Evolutionary conservation across 1,140 invertebrate genomes (phyloP).

Genomic region (Centruroides sculpturatus): DNA sequence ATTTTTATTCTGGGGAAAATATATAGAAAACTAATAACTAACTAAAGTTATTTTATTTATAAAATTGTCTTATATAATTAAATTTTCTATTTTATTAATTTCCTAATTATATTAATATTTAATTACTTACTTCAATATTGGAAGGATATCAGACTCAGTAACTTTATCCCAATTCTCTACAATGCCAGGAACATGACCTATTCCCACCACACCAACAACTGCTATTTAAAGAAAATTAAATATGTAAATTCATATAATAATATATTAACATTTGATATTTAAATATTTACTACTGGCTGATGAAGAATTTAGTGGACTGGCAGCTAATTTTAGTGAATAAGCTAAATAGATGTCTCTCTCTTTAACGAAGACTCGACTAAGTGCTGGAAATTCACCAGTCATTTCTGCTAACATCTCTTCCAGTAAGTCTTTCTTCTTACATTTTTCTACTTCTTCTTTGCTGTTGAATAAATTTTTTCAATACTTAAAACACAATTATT

Average conservation of each 20-base stretch:
- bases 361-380: conserved; percentile 79
- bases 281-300: too few species aligned
- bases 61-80: background rate
- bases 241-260: too few species aligned
- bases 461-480: conserved; percentile 27
- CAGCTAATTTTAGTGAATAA: conserved; percentile 66
- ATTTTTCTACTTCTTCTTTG: conserved; percentile 82
- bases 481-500: too few species aligned
- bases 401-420: conserved; percentile 82
- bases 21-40: background rate
- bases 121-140: conserved; percentile 23
- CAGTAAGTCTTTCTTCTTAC: conserved; percentile 76
- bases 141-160: conserved; percentile 31
- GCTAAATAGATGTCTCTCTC: conserved; percentile 85
- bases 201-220: conserved; percentile 90
- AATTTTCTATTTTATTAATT: background rate
- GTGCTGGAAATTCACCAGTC: conserved; percentile 76
- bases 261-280: too few species aligned
- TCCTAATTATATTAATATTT: background rate
- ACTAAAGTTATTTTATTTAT: background rate
- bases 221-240: conserved; percentile 14
- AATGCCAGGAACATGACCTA: conserved; percentile 82
- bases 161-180: conserved; percentile 67
- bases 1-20: background rate
- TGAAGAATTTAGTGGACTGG: conserved; percentile 26